phyloP scores from a whole-genome alignment of 2,888 invertebrate species.

The Junonia oenone region DNA sequence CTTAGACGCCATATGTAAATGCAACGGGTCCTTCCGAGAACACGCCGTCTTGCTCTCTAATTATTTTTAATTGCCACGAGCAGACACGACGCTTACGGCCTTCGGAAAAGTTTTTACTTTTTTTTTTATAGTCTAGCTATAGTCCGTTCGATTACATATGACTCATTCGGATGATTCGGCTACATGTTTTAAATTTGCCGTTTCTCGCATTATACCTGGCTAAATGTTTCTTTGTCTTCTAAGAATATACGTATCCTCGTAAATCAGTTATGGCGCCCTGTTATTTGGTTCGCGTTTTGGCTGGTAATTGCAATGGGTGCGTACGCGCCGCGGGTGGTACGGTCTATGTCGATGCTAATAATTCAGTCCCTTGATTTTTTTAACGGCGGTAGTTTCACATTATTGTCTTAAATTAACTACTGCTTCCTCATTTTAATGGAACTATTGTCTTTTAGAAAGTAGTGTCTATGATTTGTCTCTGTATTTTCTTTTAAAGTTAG shows the following conservation, averaged over 20 bases:
- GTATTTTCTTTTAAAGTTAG: no score
- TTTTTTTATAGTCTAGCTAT: conserved; percentile 76
- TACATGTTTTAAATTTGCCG: neutral
- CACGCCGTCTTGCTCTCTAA: conserved; percentile 70
- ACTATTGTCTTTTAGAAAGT: no score
- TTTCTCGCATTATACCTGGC: conserved; percentile 51
- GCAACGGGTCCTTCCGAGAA: conserved; percentile 73
- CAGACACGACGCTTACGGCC: conserved; percentile 61
- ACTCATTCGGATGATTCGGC: conserved; percentile 19
- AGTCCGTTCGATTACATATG: conserved; percentile 61
- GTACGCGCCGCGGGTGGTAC: conserved; percentile 33
- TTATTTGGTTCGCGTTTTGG: conserved; percentile 67
- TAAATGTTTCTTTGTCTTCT: conserved; percentile 41
- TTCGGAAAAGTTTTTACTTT: conserved; percentile 60
- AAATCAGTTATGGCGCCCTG: conserved; percentile 74
- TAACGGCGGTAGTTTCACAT: neutral
- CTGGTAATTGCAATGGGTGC: conserved; percentile 34
- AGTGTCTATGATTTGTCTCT: no score
- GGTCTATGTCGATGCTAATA: conserved; percentile 21
- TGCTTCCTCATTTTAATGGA: neutral
- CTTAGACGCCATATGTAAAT: conserved; percentile 72
- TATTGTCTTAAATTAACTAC: neutral
- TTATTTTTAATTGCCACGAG: conserved; percentile 79
- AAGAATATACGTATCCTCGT: conserved; percentile 60
- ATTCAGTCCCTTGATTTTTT: conserved; percentile 10